These are phyloP conservation scores for Lasioglossum leucozonium DNA, from an alignment of 2,888 invertebrate species.

Conservation along the genomic window DNA sequence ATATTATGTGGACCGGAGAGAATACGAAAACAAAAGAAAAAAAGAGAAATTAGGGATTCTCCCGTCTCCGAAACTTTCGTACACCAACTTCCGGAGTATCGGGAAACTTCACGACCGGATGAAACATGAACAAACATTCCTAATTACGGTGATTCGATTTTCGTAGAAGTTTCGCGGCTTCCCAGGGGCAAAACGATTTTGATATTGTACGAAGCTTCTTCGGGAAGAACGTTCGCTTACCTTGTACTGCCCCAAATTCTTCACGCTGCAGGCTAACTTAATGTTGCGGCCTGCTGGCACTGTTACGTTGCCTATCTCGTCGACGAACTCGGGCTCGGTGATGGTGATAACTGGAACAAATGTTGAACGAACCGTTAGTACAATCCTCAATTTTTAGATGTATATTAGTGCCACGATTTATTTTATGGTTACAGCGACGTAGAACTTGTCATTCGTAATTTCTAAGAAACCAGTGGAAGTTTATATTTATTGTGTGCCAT, in stretches of 20 bases:
- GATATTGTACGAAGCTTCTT: not conserved
- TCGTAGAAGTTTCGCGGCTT: not conserved
- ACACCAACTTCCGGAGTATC: not conserved
- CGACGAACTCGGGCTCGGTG: constrained; percentile 95
- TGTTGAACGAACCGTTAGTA: not conserved
- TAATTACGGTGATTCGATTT: constrained; percentile 2
- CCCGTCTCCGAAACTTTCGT: not conserved
- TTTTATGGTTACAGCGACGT: too few relatives aligned
- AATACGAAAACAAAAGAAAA: too few relatives aligned
- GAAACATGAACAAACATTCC: not conserved
- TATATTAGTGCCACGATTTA: too few relatives aligned
- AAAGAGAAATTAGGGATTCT: not conserved
- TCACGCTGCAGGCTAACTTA: constrained; percentile 95
- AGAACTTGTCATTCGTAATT: too few relatives aligned
- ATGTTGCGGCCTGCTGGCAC: constrained; percentile 95
- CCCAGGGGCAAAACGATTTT: not conserved
- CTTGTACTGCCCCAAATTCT: constrained; percentile 96
- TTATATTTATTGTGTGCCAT: too few relatives aligned
- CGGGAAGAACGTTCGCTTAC: constrained; percentile 85
- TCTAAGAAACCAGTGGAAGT: too few relatives aligned
- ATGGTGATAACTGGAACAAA: constrained; percentile 88
- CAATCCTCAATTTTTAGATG: not conserved
- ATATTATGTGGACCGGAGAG: not conserved
- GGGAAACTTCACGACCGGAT: not conserved
- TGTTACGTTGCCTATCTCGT: constrained; percentile 95